A percentile compares a stretch with the other conserved stretches of the same genome.
Conservation (phyloP, 2,888 invertebrate genomes). For the Sphaerophoria rueppellii region DNA sequence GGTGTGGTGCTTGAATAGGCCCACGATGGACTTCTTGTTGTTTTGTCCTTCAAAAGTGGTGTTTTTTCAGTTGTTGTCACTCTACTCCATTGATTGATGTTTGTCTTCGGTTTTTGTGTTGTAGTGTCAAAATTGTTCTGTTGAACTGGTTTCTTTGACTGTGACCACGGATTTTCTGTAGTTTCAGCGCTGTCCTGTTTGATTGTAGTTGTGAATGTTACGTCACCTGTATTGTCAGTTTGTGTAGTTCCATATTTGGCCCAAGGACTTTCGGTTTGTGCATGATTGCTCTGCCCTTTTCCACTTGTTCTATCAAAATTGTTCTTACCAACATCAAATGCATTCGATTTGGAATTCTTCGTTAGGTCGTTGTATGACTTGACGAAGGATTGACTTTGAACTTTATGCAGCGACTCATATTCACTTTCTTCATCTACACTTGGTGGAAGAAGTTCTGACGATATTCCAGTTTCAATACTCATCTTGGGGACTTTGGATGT, state of each 20-base stretch:
- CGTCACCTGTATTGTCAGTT: neutral
- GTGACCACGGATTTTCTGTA: slow-evolving; percentile 27
- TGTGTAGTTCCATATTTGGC: slow-evolving; percentile 26
- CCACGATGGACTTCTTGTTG: neutral
- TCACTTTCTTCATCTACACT: slow-evolving; percentile 83
- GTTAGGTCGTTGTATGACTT: slow-evolving; percentile 83
- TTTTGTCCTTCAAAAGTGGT: neutral
- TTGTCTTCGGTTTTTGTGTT: neutral
- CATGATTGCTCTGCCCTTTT: slow-evolving; percentile 19
- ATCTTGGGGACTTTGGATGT: slow-evolving; percentile 33
- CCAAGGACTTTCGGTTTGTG: slow-evolving; percentile 28
- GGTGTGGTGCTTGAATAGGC: neutral
- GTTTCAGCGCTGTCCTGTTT: slow-evolving; percentile 2
- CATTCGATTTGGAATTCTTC: slow-evolving; percentile 68
- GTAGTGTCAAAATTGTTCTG: slow-evolving; percentile 17
- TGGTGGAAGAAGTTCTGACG: slow-evolving; percentile 82
- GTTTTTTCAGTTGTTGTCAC: slow-evolving; percentile 2
- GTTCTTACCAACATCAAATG: slow-evolving; percentile 44
- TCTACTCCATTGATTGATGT: neutral
- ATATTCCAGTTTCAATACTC: slow-evolving; percentile 75
- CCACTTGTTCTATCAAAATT: slow-evolving; percentile 29
- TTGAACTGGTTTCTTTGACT: neutral
- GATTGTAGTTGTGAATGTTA: slow-evolving; percentile 6
- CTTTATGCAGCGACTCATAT: slow-evolving; percentile 87
- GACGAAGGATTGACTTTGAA: slow-evolving; percentile 88